Evolutionary conservation across 2,113 vertebrate species (phyloP).

Genomic region (Choloepus hoffmanni): DNA sequence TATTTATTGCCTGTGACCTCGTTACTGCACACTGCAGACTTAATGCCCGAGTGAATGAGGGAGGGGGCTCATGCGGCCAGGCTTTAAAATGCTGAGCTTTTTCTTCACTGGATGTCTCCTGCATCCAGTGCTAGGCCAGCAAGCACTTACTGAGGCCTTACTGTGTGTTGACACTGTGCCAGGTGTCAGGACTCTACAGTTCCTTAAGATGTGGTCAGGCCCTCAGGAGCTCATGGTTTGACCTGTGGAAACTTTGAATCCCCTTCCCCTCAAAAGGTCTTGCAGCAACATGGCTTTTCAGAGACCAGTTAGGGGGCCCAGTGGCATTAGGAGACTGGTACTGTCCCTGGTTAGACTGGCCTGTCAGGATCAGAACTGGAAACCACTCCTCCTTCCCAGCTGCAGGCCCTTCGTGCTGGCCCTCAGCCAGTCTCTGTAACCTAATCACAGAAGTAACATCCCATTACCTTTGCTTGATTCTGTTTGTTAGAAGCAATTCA

Average conservation of each 20-base stretch:
- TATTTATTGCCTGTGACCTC: neutral
- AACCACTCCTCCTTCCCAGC: neutral
- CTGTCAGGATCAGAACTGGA: neutral
- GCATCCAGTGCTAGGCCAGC: neutral
- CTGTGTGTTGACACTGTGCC: neutral
- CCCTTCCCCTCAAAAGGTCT: neutral
- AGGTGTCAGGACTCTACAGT: neutral
- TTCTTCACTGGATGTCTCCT: neutral
- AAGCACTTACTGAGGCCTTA: neutral
- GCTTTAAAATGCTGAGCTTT: neutral
- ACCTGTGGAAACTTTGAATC: neutral
- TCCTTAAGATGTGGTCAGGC: neutral
- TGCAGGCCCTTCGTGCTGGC: neutral
- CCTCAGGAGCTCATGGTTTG: neutral
- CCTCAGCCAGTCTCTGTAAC: neutral
- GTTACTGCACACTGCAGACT: neutral
- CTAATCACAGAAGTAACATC: neutral
- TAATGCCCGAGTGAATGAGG: accelerated
- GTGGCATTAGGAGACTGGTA: neutral
- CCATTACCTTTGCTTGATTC: neutral
- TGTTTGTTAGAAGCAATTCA: neutral
- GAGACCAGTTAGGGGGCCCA: neutral
- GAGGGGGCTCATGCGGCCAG: neutral
- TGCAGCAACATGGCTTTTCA: neutral
- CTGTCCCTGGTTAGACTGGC: neutral